Evolutionary conservation across 2,797 vertebrate genomes (phyloP).

Genomic region (Ctenopoma multispine): DNA sequence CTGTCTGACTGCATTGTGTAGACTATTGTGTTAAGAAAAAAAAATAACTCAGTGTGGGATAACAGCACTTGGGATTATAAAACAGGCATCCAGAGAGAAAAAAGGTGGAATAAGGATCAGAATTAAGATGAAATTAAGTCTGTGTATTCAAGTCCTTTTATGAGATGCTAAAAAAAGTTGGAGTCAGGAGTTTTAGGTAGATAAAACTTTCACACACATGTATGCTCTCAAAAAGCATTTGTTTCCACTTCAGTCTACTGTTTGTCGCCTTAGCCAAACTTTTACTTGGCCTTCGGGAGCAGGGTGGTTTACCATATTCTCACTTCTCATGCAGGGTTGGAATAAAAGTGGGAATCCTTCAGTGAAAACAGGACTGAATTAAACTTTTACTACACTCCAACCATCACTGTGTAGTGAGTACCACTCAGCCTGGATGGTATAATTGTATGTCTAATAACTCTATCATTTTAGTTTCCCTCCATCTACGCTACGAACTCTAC

Average conservation of each 20-base stretch:
- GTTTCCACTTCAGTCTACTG: slow-evolving; percentile 19
- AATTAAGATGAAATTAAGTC: slow-evolving; percentile 29
- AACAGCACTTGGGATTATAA: slow-evolving; percentile 48
- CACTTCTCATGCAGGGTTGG: slow-evolving; percentile 30
- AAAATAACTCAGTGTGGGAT: slow-evolving; percentile 37
- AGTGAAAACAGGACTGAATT: slow-evolving; percentile 41
- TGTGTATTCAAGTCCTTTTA: background rate
- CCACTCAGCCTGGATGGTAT: slow-evolving; percentile 31
- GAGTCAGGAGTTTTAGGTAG: no score
- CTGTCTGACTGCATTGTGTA: slow-evolving; percentile 64
- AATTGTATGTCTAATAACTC: background rate
- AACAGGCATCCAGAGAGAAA: slow-evolving; percentile 37
- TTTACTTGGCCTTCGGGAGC: slow-evolving; percentile 13
- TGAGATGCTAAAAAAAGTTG: no score
- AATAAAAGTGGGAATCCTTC: slow-evolving; percentile 35
- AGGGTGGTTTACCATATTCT: slow-evolving; percentile 31
- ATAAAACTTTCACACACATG: no score
- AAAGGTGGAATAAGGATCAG: slow-evolving; percentile 18
- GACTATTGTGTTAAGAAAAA: slow-evolving; percentile 56
- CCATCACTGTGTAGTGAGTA: background rate
- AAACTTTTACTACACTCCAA: slow-evolving; percentile 28
- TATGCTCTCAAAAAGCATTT: slow-evolving; percentile 19
- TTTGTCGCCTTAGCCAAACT: slow-evolving; percentile 22
- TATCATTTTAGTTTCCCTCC: slow-evolving; percentile 19
- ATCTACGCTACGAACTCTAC: background rate